Percentiles rank a stretch among this genome's conserved stretches.
phyloP scores from a whole-genome alignment of 2,797 vertebrate species.

The Anguilla megastoma region DNA sequence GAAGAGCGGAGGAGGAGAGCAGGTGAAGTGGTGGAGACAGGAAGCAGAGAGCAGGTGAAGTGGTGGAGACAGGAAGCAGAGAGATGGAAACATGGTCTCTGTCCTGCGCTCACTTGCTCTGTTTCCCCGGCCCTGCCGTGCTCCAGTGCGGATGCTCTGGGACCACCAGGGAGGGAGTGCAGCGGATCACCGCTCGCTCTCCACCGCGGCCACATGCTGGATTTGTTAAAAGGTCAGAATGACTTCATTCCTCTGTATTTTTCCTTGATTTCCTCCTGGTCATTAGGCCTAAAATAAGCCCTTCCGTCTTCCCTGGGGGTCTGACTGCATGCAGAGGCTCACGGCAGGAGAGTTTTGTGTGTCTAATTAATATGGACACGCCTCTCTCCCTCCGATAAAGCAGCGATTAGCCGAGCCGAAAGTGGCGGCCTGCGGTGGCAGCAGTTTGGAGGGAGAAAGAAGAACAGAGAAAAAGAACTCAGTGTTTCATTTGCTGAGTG shows the following conservation, averaged over 20 bases:
- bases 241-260: conserved; percentile 59
- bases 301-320: conserved; percentile 35
- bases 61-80: conserved; percentile 43
- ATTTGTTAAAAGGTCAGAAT: conserved; percentile 62
- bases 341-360: conserved; percentile 12
- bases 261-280: conserved; percentile 54
- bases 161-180: conserved; percentile 48
- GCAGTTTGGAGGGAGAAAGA: conserved; percentile 1
- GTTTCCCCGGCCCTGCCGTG: conserved; percentile 45
- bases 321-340: not conserved
- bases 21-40: conserved; percentile 10
- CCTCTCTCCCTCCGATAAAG: conserved; percentile 40
- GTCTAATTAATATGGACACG: conserved; percentile 57
- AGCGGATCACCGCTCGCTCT: conserved; percentile 57
- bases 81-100: conserved; percentile 23
- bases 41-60: not conserved
- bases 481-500: too few relatives aligned
- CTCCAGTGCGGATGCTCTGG: conserved; percentile 53
- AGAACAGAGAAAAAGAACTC: conserved; percentile 11
- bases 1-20: not conserved
- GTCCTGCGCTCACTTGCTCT: conserved; percentile 46
- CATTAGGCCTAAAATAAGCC: conserved; percentile 48
- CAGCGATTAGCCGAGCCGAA: conserved; percentile 41
- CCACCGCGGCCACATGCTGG: conserved; percentile 61
- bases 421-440: conserved; percentile 39